phyloP scores from a whole-genome alignment of 2,797 vertebrate genomes.

The Lagocephalus sceleratus region DNA sequence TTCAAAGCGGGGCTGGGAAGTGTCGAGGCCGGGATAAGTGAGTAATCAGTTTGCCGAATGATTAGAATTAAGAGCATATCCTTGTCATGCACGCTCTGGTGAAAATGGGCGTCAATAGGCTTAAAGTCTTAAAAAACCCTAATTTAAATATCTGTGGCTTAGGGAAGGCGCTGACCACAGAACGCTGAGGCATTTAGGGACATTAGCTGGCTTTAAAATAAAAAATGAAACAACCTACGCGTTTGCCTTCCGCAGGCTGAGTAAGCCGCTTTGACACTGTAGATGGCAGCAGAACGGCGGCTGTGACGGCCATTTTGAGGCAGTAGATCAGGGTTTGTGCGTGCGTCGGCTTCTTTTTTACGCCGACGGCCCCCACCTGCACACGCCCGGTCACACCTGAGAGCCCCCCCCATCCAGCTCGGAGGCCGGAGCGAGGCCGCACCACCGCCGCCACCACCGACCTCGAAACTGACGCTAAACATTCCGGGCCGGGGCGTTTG shows the following conservation, averaged over 20 bases:
- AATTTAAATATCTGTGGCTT: slow-evolving; percentile 30
- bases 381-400: too few species aligned
- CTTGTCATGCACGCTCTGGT: slow-evolving; percentile 21
- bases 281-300: slow-evolving; percentile 39
- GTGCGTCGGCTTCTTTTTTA: too few species aligned
- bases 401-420: too few species aligned
- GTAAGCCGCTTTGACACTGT: slow-evolving; percentile 7
- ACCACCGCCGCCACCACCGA: too few species aligned
- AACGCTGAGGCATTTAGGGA: background rate
- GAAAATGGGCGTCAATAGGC: slow-evolving; percentile 19
- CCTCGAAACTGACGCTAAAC: too few species aligned
- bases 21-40: slow-evolving; percentile 28
- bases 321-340: slow-evolving; percentile 1
- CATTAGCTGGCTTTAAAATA: slow-evolving; percentile 2
- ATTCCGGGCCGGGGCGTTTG: too few species aligned
- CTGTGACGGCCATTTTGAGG: slow-evolving; percentile 30
- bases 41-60: slow-evolving; percentile 36
- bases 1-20: slow-evolving; percentile 42
- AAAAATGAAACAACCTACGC: background rate
- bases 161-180: background rate
- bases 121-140: slow-evolving; percentile 4
- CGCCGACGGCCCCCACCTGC: too few species aligned
- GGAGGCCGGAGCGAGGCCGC: too few species aligned
- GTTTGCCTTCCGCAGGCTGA: slow-evolving; percentile 1
- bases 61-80: slow-evolving; percentile 37